Evolutionary conservation across 2,113 vertebrate species (phyloP).

Genomic region (Rallus limicola): DNA sequence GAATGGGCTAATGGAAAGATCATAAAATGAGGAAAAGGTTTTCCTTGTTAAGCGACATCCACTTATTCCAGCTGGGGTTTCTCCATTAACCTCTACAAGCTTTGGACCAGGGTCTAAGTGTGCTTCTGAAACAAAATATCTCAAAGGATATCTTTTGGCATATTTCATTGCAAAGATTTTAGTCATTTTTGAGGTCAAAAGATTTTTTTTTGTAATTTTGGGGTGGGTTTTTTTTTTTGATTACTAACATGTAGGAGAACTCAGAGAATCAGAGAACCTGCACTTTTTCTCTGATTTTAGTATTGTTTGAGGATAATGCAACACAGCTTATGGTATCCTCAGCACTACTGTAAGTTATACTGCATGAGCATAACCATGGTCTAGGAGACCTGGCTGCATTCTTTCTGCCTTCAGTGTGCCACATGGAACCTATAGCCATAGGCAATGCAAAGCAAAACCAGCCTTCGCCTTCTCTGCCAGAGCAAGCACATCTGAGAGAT

Average conservation of each 20-base stretch:
- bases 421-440: neutral
- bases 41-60: neutral
- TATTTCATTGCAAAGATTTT: neutral
- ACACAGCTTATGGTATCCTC: neutral
- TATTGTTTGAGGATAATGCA: neutral
- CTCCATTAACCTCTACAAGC: neutral
- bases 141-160: neutral
- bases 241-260: neutral
- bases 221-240: too few species aligned
- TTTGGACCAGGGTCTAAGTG: neutral
- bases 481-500: neutral
- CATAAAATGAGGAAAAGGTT: neutral
- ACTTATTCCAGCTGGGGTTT: neutral
- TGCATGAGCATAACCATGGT: neutral
- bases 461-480: neutral
- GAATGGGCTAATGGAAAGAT: neutral
- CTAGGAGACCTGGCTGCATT: fast-evolving
- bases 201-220: neutral
- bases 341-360: neutral
- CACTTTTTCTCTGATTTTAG: neutral
- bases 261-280: neutral
- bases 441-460: neutral
- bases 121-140: neutral
- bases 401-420: neutral
- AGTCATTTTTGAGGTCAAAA: neutral